These are phyloP conservation scores for Craseonycteris thonglongyai DNA, from an alignment of 2,113 vertebrate species.

Conservation along the genomic window DNA sequence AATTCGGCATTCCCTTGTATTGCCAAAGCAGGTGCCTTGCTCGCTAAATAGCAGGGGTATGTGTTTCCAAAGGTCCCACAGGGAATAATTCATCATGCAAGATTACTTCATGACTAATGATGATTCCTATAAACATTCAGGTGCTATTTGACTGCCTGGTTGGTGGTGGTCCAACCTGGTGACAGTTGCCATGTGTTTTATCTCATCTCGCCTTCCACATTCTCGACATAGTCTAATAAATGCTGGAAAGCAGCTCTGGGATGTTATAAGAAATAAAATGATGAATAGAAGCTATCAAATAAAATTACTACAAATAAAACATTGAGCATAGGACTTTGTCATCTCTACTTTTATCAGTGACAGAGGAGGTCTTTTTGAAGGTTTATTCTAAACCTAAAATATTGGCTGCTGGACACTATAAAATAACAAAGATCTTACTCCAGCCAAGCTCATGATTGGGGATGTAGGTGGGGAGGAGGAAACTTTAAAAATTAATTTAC, in stretches of 20 bases:
- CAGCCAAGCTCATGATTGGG: background rate
- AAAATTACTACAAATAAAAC: slow-evolving; percentile 64
- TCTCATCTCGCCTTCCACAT: slow-evolving; percentile 66
- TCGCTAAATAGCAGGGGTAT: background rate
- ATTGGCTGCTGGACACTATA: slow-evolving; percentile 49
- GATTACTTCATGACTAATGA: slow-evolving; percentile 64
- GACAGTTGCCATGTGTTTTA: slow-evolving; percentile 64
- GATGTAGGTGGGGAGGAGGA: background rate
- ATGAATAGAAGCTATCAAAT: slow-evolving; percentile 66
- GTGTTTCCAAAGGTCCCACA: slow-evolving; percentile 42
- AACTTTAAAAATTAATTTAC: background rate
- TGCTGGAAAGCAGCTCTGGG: slow-evolving; percentile 30
- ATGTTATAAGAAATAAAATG: slow-evolving; percentile 60
- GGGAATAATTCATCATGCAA: slow-evolving; percentile 46
- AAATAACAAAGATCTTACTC: background rate
- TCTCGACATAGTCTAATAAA: background rate
- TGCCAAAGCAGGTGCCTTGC: slow-evolving; percentile 44
- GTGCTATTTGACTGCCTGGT: slow-evolving; percentile 53
- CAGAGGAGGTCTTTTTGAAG: slow-evolving; percentile 61
- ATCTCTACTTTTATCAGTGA: slow-evolving; percentile 49
- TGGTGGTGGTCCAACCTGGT: slow-evolving; percentile 72
- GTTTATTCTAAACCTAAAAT: slow-evolving; percentile 54
- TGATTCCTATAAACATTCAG: slow-evolving; percentile 64
- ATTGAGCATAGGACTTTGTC: slow-evolving; percentile 28
- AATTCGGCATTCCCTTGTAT: background rate